These are phyloP conservation scores for Athalia cordata DNA, from an alignment of 2,888 invertebrate species.

Conservation along the genomic window DNA sequence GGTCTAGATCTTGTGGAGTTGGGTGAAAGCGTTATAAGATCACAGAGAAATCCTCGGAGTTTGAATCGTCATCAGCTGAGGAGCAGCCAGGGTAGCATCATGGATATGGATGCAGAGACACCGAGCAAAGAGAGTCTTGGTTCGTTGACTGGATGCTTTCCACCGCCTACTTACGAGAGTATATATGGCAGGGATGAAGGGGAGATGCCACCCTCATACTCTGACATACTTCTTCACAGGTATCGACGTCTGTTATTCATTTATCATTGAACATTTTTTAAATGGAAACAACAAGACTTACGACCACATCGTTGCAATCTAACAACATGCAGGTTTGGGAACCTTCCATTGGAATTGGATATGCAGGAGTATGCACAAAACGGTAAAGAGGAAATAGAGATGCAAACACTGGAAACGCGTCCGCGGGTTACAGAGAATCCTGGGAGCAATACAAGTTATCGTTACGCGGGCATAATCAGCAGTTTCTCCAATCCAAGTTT, in stretches of 20 bases:
- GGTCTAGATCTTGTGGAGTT: conserved; percentile 76
- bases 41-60: conserved; percentile 69
- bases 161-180: conserved; percentile 76
- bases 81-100: conserved; percentile 69
- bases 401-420: conserved; percentile 62
- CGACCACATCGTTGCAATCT: neutral
- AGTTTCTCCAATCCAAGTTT: conserved; percentile 64
- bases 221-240: conserved; percentile 69
- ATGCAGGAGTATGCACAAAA: conserved; percentile 60
- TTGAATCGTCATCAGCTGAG: conserved; percentile 71
- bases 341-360: conserved; percentile 67
- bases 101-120: conserved; percentile 74
- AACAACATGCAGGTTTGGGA: conserved; percentile 61
- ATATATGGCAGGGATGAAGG: conserved; percentile 73
- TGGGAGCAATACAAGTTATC: conserved; percentile 56
- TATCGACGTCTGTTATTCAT: conserved; percentile 41
- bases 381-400: conserved; percentile 65
- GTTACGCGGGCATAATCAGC: conserved; percentile 58
- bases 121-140: conserved; percentile 75
- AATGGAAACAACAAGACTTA: neutral
- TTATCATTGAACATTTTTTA: neutral
- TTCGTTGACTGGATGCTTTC: conserved; percentile 74
- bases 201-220: conserved; percentile 69
- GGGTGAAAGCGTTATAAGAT: conserved; percentile 74
- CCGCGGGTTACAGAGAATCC: conserved; percentile 65